Conservation (phyloP, 1,140 invertebrate species). For the Mamestra configurata region DNA sequence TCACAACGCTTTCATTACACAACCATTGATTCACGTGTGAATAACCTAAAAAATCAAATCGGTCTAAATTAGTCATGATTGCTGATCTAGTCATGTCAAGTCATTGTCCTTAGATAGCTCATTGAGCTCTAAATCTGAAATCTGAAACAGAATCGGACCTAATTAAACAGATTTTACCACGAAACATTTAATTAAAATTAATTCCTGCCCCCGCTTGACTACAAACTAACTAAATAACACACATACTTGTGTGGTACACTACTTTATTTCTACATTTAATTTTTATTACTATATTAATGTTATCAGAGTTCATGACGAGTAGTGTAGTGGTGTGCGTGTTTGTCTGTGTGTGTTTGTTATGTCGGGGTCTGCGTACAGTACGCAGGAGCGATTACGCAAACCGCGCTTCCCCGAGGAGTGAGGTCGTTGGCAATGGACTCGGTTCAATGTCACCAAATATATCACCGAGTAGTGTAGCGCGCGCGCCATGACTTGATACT, state of each 20-base stretch:
- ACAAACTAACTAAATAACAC: neutral
- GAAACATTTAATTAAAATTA: neutral
- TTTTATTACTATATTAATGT: slow-evolving; percentile 49
- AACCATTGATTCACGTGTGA: no score
- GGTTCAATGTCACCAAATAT: slow-evolving; percentile 88
- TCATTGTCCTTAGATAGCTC: no score
- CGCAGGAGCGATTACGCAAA: slow-evolving; percentile 86
- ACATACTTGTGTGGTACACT: neutral
- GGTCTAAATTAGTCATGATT: no score
- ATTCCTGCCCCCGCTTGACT: neutral
- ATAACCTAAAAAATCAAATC: no score
- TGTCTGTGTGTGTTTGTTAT: slow-evolving; percentile 57
- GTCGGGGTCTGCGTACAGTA: slow-evolving; percentile 69
- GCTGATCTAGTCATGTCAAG: no score
- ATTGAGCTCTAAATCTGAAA: neutral
- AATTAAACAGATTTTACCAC: neutral
- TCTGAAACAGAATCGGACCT: neutral
- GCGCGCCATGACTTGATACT: slow-evolving; percentile 71
- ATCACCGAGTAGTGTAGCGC: slow-evolving; percentile 76
- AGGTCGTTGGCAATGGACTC: slow-evolving; percentile 88
- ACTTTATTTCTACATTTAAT: slow-evolving; percentile 28
- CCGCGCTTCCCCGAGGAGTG: slow-evolving; percentile 83
- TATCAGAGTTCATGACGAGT: slow-evolving; percentile 46
- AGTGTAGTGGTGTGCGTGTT: slow-evolving; percentile 49
- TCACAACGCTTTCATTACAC: no score